Evolutionary conservation across 1,140 invertebrate species (phyloP).

Genomic region (Pachyrhynchus sulphureomaculatus): DNA sequence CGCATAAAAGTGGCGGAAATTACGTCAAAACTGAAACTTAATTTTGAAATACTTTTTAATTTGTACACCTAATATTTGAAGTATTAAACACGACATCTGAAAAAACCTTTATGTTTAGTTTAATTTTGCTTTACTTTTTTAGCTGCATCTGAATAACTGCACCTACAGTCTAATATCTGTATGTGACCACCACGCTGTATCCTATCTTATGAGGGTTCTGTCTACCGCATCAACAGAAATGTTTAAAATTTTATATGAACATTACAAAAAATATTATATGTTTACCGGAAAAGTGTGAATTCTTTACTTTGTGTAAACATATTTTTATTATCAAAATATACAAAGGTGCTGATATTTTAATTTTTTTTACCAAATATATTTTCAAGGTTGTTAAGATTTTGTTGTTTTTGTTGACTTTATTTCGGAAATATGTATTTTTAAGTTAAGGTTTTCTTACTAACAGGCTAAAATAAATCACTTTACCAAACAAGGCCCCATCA

Average conservation of each 20-base stretch:
- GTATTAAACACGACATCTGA: too few species aligned
- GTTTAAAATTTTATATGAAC: constrained; percentile 45
- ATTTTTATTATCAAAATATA: neutral
- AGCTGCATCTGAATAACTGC: constrained; percentile 47
- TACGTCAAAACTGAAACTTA: too few species aligned
- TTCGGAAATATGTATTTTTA: too few species aligned
- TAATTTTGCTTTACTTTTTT: constrained; percentile 32
- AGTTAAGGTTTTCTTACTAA: too few species aligned
- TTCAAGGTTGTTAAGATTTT: too few species aligned
- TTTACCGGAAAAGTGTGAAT: constrained; percentile 49
- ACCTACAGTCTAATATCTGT: constrained; percentile 41
- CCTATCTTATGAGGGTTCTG: constrained; percentile 42
- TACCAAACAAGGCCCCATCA: too few species aligned
- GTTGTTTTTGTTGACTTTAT: too few species aligned
- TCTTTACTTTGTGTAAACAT: neutral
- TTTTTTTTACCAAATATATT: neutral
- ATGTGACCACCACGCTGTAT: constrained; percentile 45
- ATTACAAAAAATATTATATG: constrained; percentile 49
- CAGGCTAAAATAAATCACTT: too few species aligned
- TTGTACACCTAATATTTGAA: too few species aligned
- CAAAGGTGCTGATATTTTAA: neutral
- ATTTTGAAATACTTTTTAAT: too few species aligned
- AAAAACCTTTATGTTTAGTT: too few species aligned
- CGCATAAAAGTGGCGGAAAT: too few species aligned
- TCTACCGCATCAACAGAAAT: constrained; percentile 45